Evolutionary conservation across 1,140 invertebrate species (phyloP), one percentile per base, ranked within the genome.

Genomic region (Neoseiulus cucumeris): DNA sequence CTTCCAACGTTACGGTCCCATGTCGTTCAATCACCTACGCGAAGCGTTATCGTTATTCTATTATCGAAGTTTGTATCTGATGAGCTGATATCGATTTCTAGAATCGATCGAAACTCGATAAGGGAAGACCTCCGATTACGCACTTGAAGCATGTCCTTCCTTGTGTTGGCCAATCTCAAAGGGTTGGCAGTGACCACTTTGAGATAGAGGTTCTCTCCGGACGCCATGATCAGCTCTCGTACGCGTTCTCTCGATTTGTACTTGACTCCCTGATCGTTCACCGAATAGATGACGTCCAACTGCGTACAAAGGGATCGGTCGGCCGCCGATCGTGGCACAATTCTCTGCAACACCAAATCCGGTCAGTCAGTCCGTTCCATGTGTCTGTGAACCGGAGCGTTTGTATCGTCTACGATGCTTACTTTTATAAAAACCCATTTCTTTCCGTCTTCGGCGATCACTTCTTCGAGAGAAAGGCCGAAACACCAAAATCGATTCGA

Each of bases 401-500:
- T 47, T 14, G 7, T 4, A 47, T 5, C 28, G 14, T 47, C 4
- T 14, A 22, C 45, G 45, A 20, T 14, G 33, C 22, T 59, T 25
- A 59, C 51, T 33, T 59, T 59, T n/a, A 59, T 59, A 25, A 29
- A 59, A 25, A 59, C 51, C 51, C 51, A 59, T 33, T 59, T 59
- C 9, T 59, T 59, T 1, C 51, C 51, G 9, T 59, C 51, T 59
- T 59, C 51, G 22, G 51, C 51, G 2, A 59, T 59, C n/a, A 59
- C 51, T 59, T 59, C 51, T 12, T 59, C 51, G 17, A 59, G 22
- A 2, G 25, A 18, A 17, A 59, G 51, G 14, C 51, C 51, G 22
- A 59, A 59, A 25, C 51, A 59, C 51, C 51, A 59, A 25, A 59
- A 25, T 1, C 51, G 51, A 59, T 59, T 25, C 33, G 51, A 59